Evolutionary conservation across 2,113 vertebrate species (phyloP), one percentile per base, ranked within the genome.

Genomic region (Struthidea cinerea): DNA sequence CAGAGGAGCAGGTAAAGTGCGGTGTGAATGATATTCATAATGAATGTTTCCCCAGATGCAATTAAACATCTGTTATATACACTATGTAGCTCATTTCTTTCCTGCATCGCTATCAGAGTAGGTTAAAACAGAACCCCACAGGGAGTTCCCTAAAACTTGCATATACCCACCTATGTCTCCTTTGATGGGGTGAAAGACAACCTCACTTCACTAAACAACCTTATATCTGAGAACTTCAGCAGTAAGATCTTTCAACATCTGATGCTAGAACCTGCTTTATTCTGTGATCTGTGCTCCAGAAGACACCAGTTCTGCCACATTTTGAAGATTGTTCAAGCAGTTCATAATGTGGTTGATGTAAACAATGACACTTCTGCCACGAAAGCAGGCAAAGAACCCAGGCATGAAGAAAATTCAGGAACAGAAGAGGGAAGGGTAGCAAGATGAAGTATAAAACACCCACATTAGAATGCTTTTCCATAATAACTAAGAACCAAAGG

Each of bases 1-100:
- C 96, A 96, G 64, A 85, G 89, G 75, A 97, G 84, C 91, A 98
- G 97, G 96, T 98, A 97, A 97, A 93, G n/a, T 44, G 26, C 39
- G 67, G 95, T 70, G 92, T 92, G 95, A 97, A 84, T 83, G 49
- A 92, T 94, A 92, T 86, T 87, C 52, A 11, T 94, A 97, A 97
- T 87, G 94, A 97, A 96, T 78, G 70, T 95, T 97, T 96, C 92
- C 96, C 97, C 89, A 89, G 91, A 93, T 94, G 56, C 89, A 68
- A 94, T 96, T 96, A 95, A 97, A 96, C 80, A 87, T 92, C 84
- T 96, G 92, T 71, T 95, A 89, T 92, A 97, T 81, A 56, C 33
- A 56, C 86, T 74, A 90, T 70, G 67, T 78, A 87, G n/a, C 71
- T 81, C n/a, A 92, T 96, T 97, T 97, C 55, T 92, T 95, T 61